phyloP scores from a whole-genome alignment of 2,888 invertebrate species.

The Leptopterna dolabrata region DNA sequence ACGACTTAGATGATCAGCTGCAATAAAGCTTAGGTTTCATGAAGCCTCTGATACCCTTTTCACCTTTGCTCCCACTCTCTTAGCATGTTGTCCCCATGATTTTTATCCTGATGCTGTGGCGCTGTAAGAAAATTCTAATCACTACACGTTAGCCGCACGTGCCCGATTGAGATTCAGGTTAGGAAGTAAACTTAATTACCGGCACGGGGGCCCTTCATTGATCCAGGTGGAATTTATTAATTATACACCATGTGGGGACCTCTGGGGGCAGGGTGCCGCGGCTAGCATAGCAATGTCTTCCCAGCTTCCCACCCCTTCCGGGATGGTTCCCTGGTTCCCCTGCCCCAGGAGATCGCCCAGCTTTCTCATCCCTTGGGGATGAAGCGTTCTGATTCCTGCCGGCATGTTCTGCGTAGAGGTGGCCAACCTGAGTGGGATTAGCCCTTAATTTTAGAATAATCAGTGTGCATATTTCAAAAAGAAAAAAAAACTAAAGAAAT shows the following conservation, averaged over 20 bases:
- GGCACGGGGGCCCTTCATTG: slow-evolving; percentile 35
- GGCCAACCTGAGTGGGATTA: too few relatives aligned
- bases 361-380: too few relatives aligned
- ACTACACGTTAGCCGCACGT: neutral
- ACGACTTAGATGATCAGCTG: too few relatives aligned
- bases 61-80: too few relatives aligned
- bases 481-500: too few relatives aligned
- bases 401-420: too few relatives aligned
- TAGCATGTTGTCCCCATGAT: neutral
- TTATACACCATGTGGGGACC: slow-evolving; percentile 48
- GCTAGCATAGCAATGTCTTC: slow-evolving; percentile 49
- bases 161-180: slow-evolving; percentile 9
- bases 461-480: too few relatives aligned
- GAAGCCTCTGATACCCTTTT: too few relatives aligned
- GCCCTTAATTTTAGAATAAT: too few relatives aligned
- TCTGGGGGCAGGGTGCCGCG: neutral
- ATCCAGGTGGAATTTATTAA: slow-evolving; percentile 55
- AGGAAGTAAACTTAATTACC: slow-evolving; percentile 49
- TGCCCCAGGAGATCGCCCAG: too few relatives aligned
- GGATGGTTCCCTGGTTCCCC: neutral
- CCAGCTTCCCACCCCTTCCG: neutral
- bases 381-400: too few relatives aligned
- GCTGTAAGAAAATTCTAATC: slow-evolving; percentile 41
- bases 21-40: too few relatives aligned
- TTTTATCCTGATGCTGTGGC: neutral